phyloP scores from a whole-genome alignment of 2,888 invertebrate species.

The Eurytoma californica region DNA sequence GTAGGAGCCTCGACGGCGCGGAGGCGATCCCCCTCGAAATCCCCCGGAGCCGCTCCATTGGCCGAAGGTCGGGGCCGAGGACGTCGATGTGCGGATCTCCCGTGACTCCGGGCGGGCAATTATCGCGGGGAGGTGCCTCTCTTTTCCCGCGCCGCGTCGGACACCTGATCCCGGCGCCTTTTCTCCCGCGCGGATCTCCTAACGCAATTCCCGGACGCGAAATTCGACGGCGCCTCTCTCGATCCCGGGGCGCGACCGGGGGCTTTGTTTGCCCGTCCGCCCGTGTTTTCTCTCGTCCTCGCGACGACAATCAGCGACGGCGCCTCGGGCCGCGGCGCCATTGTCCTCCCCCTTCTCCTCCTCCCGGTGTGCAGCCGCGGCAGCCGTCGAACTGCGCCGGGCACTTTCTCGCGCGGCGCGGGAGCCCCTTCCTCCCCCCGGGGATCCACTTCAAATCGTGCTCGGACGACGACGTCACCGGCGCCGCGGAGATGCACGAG shows the following conservation, averaged over 20 bases:
- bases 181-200: neutral
- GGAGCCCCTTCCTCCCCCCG: conserved; percentile 39
- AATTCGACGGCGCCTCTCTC: neutral
- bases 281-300: conserved; percentile 31
- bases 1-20: no score
- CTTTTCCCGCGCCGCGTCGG: neutral
- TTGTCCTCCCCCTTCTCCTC: conserved; percentile 30
- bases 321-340: conserved; percentile 57
- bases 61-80: conserved; percentile 20
- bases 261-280: neutral
- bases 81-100: conserved; percentile 1
- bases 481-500: neutral
- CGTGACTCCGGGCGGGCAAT: neutral
- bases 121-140: neutral
- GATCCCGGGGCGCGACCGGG: neutral
- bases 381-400: neutral
- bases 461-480: conserved; percentile 35
- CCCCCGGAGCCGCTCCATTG: conserved; percentile 26
- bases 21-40: conserved; percentile 20
- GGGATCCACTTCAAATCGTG: conserved; percentile 53
- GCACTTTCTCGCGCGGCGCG: conserved; percentile 43
- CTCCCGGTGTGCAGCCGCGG: neutral
- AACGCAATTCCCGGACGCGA: neutral
- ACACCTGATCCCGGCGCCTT: neutral
- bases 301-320: conserved; percentile 63